Evolutionary conservation across 2,113 vertebrate genomes (phyloP), one percentile per base, ranked within the genome.

Genomic region (Nothoprocta perdicaria): DNA sequence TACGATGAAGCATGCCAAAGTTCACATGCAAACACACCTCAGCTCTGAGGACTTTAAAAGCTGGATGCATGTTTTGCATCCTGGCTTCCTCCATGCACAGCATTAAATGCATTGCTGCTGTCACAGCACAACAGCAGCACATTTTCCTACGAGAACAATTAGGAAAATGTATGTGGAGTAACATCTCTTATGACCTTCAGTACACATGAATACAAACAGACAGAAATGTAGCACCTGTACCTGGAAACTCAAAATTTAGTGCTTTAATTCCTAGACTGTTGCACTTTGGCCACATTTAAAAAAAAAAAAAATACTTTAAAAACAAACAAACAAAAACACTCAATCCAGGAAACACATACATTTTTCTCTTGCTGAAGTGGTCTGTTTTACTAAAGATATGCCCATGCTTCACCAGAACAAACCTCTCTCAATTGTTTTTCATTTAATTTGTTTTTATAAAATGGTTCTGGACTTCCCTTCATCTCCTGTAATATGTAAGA

Each of bases 401-500:
- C 82, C 60, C 87, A 86, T 40, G 68, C 69, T 62, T 89, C 92
- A 85, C n/a, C 89, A 72, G 87, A 89, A 87, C 31, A 93, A 75
- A 57, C 61, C 83, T 88, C 68, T 83, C 61, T 77, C 89, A 93
- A 75, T 65, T 93, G 85, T 58, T 91, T 74, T 45, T 83, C 72
- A 92, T 94, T 95, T 94, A 43, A 77, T 48, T 92, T 62, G 45
- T 14, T 72, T 93, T 84, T 91, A 79, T 86, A 88, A 88, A 76
- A 68, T 69, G 77, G 73, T 60, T 53, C 71, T 38, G 77, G 82
- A 46, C 48, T 95, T 80, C 45, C 67, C 63, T 53, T 21, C 69
- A 88, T 79, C 85, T 76, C 53, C 48, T 83, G 63, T 83, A 75
- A 80, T 6, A 27, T 16, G 74, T 83, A 71, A 87, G 23, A 17